Evolutionary conservation across 2,888 invertebrate genomes (phyloP).

Genomic region (Drosophila hamatofila): DNA sequence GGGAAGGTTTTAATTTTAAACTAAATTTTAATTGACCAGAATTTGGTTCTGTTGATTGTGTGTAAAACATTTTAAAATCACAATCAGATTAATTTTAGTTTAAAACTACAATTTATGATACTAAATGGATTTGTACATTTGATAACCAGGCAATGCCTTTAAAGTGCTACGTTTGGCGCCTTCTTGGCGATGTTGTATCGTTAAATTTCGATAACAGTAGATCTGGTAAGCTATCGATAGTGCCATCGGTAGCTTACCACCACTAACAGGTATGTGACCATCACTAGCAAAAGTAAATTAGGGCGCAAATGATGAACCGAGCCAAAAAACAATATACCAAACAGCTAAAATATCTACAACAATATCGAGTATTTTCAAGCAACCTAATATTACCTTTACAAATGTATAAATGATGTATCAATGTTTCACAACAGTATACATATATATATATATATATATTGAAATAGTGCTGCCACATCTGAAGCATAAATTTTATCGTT

Average conservation of each 20-base stretch:
- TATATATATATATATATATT: not conserved
- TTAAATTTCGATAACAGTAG: not conserved
- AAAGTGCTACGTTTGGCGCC: not conserved
- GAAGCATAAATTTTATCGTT: conserved; percentile 3
- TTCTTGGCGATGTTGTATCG: not conserved
- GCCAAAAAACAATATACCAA: no score
- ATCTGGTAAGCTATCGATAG: no score
- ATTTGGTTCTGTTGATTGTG: not conserved
- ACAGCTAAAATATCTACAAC: not conserved
- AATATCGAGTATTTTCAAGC: not conserved
- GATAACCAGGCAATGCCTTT: not conserved
- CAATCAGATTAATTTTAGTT: not conserved
- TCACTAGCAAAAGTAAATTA: not conserved
- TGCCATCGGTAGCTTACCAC: no score
- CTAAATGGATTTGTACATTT: no score
- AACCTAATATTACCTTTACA: not conserved
- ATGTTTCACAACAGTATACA: not conserved
- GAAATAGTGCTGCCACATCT: conserved; percentile 4
- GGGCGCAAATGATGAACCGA: not conserved
- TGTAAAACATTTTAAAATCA: not conserved
- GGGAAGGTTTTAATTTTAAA: no score
- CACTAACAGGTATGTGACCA: not conserved
- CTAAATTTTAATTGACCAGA: no score
- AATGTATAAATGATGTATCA: not conserved
- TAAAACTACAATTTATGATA: not conserved